Evolutionary conservation across 1,140 invertebrate species (phyloP).

Genomic region (Trichonephila clavipes): DNA sequence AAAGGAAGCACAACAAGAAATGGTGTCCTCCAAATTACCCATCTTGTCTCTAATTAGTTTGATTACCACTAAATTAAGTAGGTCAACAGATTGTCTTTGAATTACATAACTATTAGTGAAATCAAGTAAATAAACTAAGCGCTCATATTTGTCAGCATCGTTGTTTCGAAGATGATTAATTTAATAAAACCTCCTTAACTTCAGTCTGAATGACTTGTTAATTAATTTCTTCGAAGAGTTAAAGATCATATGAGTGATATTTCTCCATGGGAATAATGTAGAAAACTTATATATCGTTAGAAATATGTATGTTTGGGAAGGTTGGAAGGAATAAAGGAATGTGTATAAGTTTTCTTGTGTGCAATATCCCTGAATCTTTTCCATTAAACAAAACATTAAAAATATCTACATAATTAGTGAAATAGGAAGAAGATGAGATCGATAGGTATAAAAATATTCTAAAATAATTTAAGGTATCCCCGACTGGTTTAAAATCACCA

Average conservation of each 20-base stretch:
- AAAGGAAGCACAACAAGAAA: neutral
- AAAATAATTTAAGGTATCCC: too few species aligned
- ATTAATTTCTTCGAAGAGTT: neutral
- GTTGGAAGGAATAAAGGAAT: too few species aligned
- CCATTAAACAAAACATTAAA: too few species aligned
- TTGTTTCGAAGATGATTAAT: neutral
- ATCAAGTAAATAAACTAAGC: neutral
- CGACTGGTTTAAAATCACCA: too few species aligned
- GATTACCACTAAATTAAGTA: slow-evolving; percentile 6
- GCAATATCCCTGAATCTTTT: too few species aligned
- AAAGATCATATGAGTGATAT: neutral
- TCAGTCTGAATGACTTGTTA: neutral
- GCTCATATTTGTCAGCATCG: neutral
- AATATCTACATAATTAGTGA: too few species aligned
- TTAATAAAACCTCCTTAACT: neutral
- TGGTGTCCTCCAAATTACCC: slow-evolving; percentile 12
- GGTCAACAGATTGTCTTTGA: slow-evolving; percentile 13
- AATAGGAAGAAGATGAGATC: too few species aligned
- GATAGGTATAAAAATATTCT: too few species aligned
- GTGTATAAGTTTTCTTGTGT: too few species aligned
- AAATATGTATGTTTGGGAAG: too few species aligned
- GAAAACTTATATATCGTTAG: neutral
- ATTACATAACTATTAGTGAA: neutral
- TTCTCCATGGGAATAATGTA: neutral
- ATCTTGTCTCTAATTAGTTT: slow-evolving; percentile 9